A percentile compares a stretch with the other conserved stretches of the same genome.
phyloP scores from a whole-genome alignment of 2,113 vertebrate genomes.

The Dolichotis patagonum region DNA sequence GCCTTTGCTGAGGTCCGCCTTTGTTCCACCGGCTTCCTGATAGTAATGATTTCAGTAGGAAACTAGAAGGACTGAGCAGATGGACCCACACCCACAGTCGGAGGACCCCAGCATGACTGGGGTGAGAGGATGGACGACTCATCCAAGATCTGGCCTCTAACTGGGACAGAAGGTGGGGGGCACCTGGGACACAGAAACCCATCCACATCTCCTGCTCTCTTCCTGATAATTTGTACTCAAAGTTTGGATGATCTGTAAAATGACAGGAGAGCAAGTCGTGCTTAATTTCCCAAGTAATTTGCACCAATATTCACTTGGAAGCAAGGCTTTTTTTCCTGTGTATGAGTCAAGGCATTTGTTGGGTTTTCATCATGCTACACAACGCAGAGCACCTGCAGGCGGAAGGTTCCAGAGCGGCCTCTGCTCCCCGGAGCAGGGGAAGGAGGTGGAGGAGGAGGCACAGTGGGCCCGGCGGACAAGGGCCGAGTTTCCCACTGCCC shows the following conservation, averaged over 20 bases:
- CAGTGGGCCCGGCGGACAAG: accelerated
- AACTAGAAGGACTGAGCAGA: not conserved
- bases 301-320: not conserved
- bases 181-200: not conserved
- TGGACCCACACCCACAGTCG: not conserved
- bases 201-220: not conserved
- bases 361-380: not conserved
- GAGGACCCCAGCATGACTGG: not conserved
- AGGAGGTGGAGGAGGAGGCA: accelerated
- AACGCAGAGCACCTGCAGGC: not conserved
- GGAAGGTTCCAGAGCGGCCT: not conserved
- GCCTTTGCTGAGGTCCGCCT: not conserved
- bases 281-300: not conserved
- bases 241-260: not conserved
- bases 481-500: not conserved
- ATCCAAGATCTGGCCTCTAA: not conserved
- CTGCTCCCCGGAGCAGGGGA: too few species aligned
- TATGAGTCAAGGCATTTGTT: not conserved
- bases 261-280: not conserved
- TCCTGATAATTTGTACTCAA: not conserved
- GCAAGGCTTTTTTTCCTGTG: not conserved
- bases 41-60: not conserved
- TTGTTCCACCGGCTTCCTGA: not conserved
- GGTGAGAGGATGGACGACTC: too few species aligned
- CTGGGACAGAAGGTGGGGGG: not conserved